phyloP scores from a whole-genome alignment of 2,113 vertebrate species.

The Varanus salvator region DNA sequence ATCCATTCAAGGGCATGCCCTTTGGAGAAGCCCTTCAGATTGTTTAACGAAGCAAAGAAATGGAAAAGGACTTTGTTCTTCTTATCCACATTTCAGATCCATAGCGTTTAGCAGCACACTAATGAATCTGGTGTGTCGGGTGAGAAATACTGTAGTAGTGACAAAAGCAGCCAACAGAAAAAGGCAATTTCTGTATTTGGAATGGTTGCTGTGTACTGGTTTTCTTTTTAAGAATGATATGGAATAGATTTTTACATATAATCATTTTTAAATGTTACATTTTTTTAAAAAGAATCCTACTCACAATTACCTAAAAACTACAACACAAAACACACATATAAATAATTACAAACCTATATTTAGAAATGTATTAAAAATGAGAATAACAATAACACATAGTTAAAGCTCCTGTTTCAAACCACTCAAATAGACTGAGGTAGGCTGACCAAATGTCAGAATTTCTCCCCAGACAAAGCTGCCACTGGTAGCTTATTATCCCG shows the following conservation, averaged over 20 bases:
- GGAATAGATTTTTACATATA: no score
- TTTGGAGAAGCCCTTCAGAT: conserved; percentile 70
- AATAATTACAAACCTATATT: no score
- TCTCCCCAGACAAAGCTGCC: no score
- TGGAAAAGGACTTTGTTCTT: conserved; percentile 73
- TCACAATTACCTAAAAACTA: no score
- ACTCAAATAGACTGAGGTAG: no score
- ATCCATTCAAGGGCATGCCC: conserved; percentile 62
- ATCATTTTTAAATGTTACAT: no score
- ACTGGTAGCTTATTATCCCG: no score
- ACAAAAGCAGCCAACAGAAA: conserved; percentile 45
- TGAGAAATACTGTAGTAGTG: conserved; percentile 58
- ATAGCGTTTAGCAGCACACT: conserved; percentile 56
- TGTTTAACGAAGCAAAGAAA: conserved; percentile 75
- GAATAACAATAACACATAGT: no score
- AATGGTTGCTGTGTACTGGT: conserved; percentile 8
- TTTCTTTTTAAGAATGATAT: neutral
- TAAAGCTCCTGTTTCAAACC: no score
- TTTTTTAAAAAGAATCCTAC: neutral
- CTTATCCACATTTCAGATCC: conserved; percentile 61
- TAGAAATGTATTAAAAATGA: no score
- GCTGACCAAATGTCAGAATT: no score
- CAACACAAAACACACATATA: no score
- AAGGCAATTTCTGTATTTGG: neutral
- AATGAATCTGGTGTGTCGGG: conserved; percentile 44